Conservation (phyloP, 1,140 invertebrate genomes). For the Arion vulgaris region DNA sequence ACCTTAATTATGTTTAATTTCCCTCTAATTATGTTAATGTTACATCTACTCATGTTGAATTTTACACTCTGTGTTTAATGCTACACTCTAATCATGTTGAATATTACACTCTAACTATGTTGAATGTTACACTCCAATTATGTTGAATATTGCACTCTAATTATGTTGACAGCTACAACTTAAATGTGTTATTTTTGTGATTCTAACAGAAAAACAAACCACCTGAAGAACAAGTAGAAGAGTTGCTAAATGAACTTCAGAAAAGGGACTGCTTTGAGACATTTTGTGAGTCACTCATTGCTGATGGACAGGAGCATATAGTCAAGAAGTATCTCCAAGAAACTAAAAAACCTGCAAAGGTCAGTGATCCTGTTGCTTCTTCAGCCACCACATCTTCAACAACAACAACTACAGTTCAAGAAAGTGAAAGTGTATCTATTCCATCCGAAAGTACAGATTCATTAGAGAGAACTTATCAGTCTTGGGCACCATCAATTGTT, state of each 20-base stretch:
- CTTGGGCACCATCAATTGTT: constrained; percentile 2
- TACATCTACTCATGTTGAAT: no score
- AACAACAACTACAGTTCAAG: neutral
- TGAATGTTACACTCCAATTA: no score
- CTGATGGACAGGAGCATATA: constrained; percentile 58
- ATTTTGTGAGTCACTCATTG: constrained; percentile 63
- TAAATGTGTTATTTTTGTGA: neutral
- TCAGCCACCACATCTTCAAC: neutral
- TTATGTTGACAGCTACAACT: no score
- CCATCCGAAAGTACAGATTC: constrained; percentile 27
- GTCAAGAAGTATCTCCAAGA: constrained; percentile 50
- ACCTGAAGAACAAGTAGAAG: constrained; percentile 58
- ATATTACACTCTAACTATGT: no score
- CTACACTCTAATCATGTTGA: no score
- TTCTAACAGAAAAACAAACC: constrained; percentile 46
- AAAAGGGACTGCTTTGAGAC: constrained; percentile 56
- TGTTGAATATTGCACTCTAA: no score
- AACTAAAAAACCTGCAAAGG: neutral
- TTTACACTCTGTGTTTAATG: no score
- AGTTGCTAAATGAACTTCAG: constrained; percentile 55
- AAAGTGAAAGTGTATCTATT: neutral
- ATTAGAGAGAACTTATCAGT: neutral
- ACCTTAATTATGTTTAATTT: no score
- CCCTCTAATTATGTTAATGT: no score
- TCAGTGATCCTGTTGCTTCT: neutral